Base-by-base conservation (phyloP, 1,140 invertebrate species). In the Teleopsis dalmanni region DNA sequence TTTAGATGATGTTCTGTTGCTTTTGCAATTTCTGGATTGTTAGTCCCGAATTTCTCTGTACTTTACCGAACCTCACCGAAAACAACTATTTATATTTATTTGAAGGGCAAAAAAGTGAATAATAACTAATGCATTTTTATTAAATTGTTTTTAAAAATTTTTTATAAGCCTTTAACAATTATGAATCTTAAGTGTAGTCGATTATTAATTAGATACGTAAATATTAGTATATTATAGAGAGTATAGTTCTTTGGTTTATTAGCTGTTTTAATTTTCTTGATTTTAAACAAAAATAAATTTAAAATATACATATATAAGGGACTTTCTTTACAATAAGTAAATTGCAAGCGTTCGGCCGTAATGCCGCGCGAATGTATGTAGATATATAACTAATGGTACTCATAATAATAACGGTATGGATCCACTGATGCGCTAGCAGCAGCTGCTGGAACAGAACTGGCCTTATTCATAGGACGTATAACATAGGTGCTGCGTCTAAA, bases 401-500 rank as follows among this genome's bases (percentile, higher is more conserved):
- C 75, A 50, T 73, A 75, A 64, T 78, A 78, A 59, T 73, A 76
- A 53, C 71, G 72, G 59, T 78, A 78, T 51, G 76, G 76, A 60
- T 79, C 77, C 54, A 73, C 65, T 45, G 65, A 53, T 14, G 56
- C 48, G 57, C 60, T 72, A 60, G 54, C 54, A 14, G 56, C 57
- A 48, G 65, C 66, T 50, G 59, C 34, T 26, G 45, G 25, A 54
- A 57, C 64, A 65, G 51, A 26, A 26, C 19, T 37, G 0, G 65
- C 51, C 48, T 69, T 69, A 52, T 70, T 64, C 16, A 73, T 73
- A 53, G 77, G 78, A 54, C 78, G 72, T 62, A 79, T 76, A 57
- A 79, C 75, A 63, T 78, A 79, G 26, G 77, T 71, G 66, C 75
- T 78, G 53, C 78, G 74, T 66, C 78, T 78, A 71, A 58, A 72